A percentile compares a stretch with the other conserved stretches of the same genome.
These are phyloP conservation scores for Mallotus villosus DNA, from an alignment of 2,797 vertebrate species.

Conservation along the genomic window DNA sequence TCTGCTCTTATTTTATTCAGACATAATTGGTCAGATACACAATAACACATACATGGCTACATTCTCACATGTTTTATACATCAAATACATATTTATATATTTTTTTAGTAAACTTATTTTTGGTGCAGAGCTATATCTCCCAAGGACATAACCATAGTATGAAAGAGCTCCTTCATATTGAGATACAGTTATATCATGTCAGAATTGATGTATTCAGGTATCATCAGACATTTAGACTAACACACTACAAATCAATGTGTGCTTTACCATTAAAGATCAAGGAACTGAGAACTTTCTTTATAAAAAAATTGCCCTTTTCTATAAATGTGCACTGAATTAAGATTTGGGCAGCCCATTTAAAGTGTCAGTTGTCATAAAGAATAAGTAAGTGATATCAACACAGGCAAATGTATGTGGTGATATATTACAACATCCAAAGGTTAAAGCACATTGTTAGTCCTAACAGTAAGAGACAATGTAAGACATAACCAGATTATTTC, in stretches of 20 bases:
- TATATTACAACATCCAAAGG: no score
- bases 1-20: no score
- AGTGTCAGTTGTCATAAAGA: not conserved
- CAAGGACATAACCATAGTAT: constrained; percentile 28
- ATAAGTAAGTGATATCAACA: not conserved
- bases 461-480: no score
- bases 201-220: constrained; percentile 48
- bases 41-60: not conserved
- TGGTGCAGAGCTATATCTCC: not conserved
- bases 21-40: not conserved
- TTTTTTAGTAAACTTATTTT: constrained; percentile 46
- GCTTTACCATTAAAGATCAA: constrained; percentile 29
- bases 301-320: not conserved
- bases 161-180: constrained; percentile 31
- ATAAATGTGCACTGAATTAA: constrained; percentile 16
- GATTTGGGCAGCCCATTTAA: not conserved
- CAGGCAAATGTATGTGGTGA: not conserved
- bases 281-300: constrained; percentile 16
- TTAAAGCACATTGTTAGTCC: no score
- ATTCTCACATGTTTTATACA: not conserved
- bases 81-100: constrained; percentile 28
- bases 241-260: constrained; percentile 37
- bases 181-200: constrained; percentile 36
- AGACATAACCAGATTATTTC: no score
- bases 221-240: constrained; percentile 50